Conservation (phyloP, 2,113 vertebrate genomes). For the Corydoras sp. region DNA sequence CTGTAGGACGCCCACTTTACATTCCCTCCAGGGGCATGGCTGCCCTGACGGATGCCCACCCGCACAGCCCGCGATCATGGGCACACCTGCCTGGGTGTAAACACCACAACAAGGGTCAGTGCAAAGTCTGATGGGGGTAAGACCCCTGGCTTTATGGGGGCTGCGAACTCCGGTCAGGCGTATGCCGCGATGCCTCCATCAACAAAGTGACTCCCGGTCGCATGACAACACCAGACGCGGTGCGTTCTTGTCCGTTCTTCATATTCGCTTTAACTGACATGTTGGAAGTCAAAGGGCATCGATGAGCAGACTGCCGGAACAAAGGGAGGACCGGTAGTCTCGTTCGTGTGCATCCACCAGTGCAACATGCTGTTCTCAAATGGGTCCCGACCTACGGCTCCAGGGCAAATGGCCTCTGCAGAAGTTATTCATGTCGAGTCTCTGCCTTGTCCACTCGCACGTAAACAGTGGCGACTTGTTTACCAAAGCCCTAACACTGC, state of each 20-base stretch:
- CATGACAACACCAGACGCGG: constrained; percentile 29
- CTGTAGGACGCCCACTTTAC: constrained; percentile 45
- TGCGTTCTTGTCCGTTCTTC: constrained; percentile 26
- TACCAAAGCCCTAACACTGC: constrained; percentile 35
- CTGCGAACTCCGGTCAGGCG: constrained; percentile 20
- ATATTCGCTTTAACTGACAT: constrained; percentile 44
- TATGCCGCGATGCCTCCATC: constrained; percentile 36
- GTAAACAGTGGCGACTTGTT: constrained; percentile 42
- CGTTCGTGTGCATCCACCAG: constrained; percentile 21
- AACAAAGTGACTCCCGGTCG: constrained; percentile 32
- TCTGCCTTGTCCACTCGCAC: constrained; percentile 36
- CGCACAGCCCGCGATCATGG: constrained; percentile 34
- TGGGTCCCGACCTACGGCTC: constrained; percentile 39
- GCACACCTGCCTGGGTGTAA: constrained; percentile 42
- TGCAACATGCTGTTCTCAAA: constrained; percentile 32
- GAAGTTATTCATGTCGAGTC: constrained; percentile 43
- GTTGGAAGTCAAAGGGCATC: constrained; percentile 46
- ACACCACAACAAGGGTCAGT: constrained; percentile 43
- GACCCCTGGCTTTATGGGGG: constrained; percentile 39
- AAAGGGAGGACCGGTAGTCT: constrained; percentile 32
- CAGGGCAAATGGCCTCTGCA: constrained; percentile 33
- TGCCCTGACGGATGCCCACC: constrained; percentile 44
- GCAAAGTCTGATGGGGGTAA: constrained; percentile 42
- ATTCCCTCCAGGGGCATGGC: constrained; percentile 41
- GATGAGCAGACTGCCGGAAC: constrained; percentile 30